Evolutionary conservation across 1,140 invertebrate genomes (phyloP).

Genomic region (Ceratosolen fusciceps): DNA sequence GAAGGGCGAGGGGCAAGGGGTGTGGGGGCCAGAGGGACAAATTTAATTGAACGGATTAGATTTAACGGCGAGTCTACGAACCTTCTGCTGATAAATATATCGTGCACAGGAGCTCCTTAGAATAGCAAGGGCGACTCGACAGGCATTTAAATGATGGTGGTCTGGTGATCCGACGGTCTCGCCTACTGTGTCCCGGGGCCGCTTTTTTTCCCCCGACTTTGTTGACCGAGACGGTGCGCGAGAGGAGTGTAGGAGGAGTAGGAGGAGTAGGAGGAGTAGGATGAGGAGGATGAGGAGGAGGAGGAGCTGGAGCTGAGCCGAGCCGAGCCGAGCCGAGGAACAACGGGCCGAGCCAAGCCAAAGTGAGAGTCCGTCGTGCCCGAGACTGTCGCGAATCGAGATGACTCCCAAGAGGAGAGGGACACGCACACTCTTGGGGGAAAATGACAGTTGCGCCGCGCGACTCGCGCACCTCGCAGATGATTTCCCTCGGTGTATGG

Average conservation of each 20-base stretch:
- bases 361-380: too few relatives aligned
- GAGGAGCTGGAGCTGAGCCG: too few relatives aligned
- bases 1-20: too few relatives aligned
- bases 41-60: neutral
- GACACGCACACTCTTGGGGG: conserved; percentile 18
- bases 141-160: conserved; percentile 21
- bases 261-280: too few relatives aligned
- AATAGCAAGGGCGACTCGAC: neutral
- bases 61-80: neutral
- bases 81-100: conserved; percentile 15
- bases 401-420: neutral
- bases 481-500: conserved; percentile 26
- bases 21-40: too few relatives aligned
- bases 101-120: neutral
- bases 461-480: conserved; percentile 16
- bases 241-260: too few relatives aligned
- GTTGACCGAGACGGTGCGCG: neutral
- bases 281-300: too few relatives aligned
- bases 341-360: conserved; percentile 3
- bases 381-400: conserved; percentile 6
- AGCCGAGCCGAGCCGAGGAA: neutral
- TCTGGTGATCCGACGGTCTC: neutral
- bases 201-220: neutral
- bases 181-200: neutral
- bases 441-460: conserved; percentile 33